Evolutionary conservation across 1,140 invertebrate species (phyloP), one percentile per base, ranked within the genome.

Genomic region (Cyclina sinensis): DNA sequence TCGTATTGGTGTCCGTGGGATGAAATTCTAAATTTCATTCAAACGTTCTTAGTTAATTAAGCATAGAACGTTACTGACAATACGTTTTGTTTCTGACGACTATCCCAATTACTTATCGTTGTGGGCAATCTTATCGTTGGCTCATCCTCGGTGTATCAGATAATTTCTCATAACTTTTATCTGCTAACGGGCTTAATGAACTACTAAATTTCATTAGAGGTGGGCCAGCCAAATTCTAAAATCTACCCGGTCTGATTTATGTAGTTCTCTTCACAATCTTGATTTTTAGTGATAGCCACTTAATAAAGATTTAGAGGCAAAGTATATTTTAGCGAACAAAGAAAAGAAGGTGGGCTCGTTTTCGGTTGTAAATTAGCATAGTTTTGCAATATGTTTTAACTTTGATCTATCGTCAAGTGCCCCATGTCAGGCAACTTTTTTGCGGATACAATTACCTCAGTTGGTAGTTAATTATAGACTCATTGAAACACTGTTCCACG

Each of bases 301-400:
- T 73, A 73, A 73, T 73, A 73, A 73, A 73, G 68, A 73, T 73
- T 73, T 73, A 73, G 39, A 46, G 68, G 35, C 16, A 18, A 73
- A 73, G n/a, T 37, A 39, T 46, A 73, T 46, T 73, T 73, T 21
- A 37, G 3, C 21, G 68, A 73, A 73, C 68, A 46, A 37, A 46
- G 27, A 27, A 16, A 21, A 24, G 16, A 27, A 27, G 68, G 57
- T 62, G 57, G 57, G 57, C 57, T 62, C 57, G 24, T 27, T 24
- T 27, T 5, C 24, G 24, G 57, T 62, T 27, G 57, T 62, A 62
- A 62, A 62, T 62, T 62, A 62, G 24, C 57, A 62, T 62, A 62
- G 57, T 62, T 62, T 62, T 62, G 57, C 57, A 62, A 62, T 62
- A 62, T 62, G 57, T 62, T 62, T 62, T 62, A 62, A 62, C 57